Evolutionary conservation across 2,113 vertebrate genomes (phyloP).

Genomic region (Phoenicopterus ruber): DNA sequence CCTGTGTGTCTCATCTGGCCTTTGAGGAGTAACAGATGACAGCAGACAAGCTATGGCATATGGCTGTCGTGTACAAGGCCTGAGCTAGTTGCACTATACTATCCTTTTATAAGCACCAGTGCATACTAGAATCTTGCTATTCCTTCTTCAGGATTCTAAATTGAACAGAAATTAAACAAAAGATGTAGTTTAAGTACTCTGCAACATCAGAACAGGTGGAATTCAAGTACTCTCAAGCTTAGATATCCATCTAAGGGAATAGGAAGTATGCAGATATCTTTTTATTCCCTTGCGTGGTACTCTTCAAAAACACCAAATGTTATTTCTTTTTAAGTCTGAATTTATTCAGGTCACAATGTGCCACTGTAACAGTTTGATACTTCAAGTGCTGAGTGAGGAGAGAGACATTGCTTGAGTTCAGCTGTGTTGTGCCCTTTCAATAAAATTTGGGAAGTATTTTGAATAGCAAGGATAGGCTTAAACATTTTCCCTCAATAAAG

Average conservation of each 20-base stretch:
- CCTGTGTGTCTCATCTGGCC: not conserved
- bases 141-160: not conserved
- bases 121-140: not conserved
- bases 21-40: not conserved
- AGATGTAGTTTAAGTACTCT: not conserved
- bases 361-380: not conserved
- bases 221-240: not conserved
- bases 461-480: not conserved
- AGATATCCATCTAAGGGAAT: not conserved
- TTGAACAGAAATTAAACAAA: not conserved
- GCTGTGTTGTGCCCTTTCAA: not conserved
- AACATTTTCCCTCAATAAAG: not conserved
- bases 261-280: not conserved
- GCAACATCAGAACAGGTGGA: not conserved
- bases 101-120: not conserved
- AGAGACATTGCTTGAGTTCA: not conserved
- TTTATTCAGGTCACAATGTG: not conserved
- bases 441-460: not conserved
- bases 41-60: not conserved
- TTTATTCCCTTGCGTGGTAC: not conserved
- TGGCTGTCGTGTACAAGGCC: not conserved
- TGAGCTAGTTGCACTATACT: not conserved
- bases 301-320: not conserved
- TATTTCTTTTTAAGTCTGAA: not conserved
- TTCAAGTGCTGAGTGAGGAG: not conserved